A percentile compares a stretch with the other conserved stretches of the same genome.
Conservation (phyloP, 2,113 vertebrate species). For the Oceanodroma tethys region DNA sequence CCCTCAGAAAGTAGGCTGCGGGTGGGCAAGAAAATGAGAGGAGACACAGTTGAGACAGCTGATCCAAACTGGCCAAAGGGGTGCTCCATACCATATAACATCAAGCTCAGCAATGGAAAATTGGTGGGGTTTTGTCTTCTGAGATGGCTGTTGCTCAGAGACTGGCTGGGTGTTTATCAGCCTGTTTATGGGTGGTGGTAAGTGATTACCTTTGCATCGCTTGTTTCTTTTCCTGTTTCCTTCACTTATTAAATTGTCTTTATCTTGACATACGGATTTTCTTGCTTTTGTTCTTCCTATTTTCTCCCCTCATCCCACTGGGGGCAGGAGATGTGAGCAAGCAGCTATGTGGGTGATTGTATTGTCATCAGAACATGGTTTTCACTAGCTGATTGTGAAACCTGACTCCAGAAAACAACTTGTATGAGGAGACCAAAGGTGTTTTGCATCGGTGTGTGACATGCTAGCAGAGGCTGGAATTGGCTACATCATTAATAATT, state of each 20-base stretch:
- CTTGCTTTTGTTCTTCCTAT: background rate
- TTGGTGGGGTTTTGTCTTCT: background rate
- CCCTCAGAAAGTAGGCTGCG: background rate
- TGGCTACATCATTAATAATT: background rate
- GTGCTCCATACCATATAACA: background rate
- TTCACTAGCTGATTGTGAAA: background rate
- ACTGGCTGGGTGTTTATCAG: background rate
- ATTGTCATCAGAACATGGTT: background rate
- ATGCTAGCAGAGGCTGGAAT: background rate
- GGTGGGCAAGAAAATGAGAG: background rate
- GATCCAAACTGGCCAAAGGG: background rate
- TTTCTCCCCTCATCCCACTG: background rate
- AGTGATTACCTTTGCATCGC: background rate
- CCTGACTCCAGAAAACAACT: background rate
- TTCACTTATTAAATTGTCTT: background rate
- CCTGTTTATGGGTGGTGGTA: background rate
- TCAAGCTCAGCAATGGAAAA: background rate
- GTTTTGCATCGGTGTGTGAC: background rate
- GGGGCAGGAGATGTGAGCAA: background rate
- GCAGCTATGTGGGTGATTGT: background rate
- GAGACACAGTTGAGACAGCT: background rate
- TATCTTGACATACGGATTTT: background rate
- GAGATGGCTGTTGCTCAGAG: background rate
- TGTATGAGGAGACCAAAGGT: background rate
- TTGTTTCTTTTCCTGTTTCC: background rate